These are phyloP conservation scores for Stegodyphus dumicola DNA, from an alignment of 1,140 invertebrate species.

Conservation along the genomic window DNA sequence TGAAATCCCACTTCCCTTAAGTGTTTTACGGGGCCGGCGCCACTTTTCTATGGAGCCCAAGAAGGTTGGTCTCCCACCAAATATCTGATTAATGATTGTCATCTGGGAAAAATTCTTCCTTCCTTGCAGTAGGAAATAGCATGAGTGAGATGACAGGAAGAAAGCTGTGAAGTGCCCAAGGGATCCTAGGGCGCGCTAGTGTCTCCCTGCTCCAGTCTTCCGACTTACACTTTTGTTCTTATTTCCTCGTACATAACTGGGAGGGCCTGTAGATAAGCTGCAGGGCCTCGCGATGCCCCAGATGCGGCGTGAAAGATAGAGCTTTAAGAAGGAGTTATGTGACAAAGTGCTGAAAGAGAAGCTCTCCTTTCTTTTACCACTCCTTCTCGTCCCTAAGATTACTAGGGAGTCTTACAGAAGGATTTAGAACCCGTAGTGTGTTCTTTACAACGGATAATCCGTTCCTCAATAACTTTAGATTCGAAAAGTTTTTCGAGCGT, in stretches of 20 bases:
- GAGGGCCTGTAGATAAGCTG: slow-evolving; percentile 4
- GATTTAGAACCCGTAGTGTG: too few relatives aligned
- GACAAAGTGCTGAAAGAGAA: slow-evolving; percentile 10
- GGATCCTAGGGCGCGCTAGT: not conserved
- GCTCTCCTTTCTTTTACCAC: slow-evolving; percentile 3
- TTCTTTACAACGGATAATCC: too few relatives aligned
- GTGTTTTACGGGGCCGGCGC: too few relatives aligned
- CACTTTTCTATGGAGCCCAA: not conserved
- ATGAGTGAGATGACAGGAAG: not conserved
- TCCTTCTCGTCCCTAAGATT: too few relatives aligned
- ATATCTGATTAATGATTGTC: too few relatives aligned
- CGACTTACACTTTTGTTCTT: slow-evolving; percentile 14
- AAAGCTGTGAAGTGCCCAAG: not conserved
- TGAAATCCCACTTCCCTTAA: too few relatives aligned
- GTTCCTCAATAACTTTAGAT: too few relatives aligned
- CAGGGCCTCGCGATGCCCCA: not conserved
- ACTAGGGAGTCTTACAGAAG: too few relatives aligned
- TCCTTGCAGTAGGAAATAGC: not conserved
- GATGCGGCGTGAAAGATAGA: slow-evolving; percentile 30
- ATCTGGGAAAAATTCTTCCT: too few relatives aligned
- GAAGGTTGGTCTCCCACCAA: slow-evolving; percentile 25
- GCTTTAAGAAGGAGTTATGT: slow-evolving; percentile 39
- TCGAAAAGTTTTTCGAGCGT: too few relatives aligned
- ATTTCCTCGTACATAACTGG: slow-evolving; percentile 1
- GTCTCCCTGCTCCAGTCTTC: not conserved